Evolutionary conservation across 2,113 vertebrate genomes (phyloP).

Genomic region (Gorsachius goisagi): DNA sequence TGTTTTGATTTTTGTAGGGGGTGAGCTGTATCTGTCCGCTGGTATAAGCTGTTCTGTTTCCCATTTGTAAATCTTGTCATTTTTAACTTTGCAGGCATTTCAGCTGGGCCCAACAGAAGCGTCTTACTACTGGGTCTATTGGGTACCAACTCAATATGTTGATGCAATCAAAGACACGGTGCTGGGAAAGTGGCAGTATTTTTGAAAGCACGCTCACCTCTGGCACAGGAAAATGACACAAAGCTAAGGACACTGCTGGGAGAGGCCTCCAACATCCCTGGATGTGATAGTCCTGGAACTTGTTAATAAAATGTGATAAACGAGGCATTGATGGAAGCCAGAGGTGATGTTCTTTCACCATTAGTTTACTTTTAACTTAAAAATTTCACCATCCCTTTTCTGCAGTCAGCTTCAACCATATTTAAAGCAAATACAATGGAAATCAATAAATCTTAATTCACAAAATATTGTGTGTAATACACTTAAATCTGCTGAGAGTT

Average conservation of each 20-base stretch:
- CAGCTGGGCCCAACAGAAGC: slow-evolving; percentile 99
- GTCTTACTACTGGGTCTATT: slow-evolving; percentile 99
- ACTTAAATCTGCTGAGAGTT: slow-evolving; percentile 74
- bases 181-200: slow-evolving; percentile 99
- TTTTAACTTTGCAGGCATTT: slow-evolving; percentile 87
- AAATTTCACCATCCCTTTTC: slow-evolving; percentile 74
- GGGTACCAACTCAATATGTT: slow-evolving; percentile 98
- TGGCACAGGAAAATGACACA: slow-evolving; percentile 88
- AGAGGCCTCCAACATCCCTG: slow-evolving; percentile 80
- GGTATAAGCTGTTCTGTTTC: background rate
- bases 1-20: background rate
- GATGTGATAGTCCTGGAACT: slow-evolving; percentile 79
- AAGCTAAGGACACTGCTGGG: slow-evolving; percentile 82
- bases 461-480: slow-evolving; percentile 74
- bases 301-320: slow-evolving; percentile 66
- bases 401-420: slow-evolving; percentile 80
- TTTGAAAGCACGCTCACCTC: slow-evolving; percentile 99
- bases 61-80: slow-evolving; percentile 55
- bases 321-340: slow-evolving; percentile 78
- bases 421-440: slow-evolving; percentile 76
- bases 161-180: slow-evolving; percentile 99
- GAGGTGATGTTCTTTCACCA: slow-evolving; percentile 84
- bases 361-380: slow-evolving; percentile 85
- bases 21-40: background rate
- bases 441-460: slow-evolving; percentile 79